These are phyloP conservation scores for Sceliomorpha sp. DNA, from an alignment of 2,888 invertebrate genomes.

Conservation along the genomic window DNA sequence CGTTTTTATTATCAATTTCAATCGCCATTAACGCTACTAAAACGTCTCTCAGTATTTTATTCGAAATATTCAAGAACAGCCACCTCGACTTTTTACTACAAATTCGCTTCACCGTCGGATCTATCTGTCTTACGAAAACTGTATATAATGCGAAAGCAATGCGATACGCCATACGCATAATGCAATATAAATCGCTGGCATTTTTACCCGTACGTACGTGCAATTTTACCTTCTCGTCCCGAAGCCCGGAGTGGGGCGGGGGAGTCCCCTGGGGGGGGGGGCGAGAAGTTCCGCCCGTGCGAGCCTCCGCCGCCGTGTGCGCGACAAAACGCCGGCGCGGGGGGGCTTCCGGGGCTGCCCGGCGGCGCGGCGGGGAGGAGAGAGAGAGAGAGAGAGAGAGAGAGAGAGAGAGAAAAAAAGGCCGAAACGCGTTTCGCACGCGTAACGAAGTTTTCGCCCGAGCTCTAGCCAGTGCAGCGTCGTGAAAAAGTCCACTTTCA, in stretches of 20 bases:
- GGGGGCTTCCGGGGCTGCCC: background rate
- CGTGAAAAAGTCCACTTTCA: background rate
- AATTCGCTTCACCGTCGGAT: background rate
- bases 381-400: too few relatives aligned
- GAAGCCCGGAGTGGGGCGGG: background rate
- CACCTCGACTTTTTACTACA: background rate
- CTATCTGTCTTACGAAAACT: background rate
- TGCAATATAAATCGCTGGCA: conserved; percentile 8
- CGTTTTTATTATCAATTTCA: too few relatives aligned
- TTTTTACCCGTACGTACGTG: conserved; percentile 2
- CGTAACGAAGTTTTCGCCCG: conserved; percentile 3
- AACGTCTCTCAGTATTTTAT: too few relatives aligned
- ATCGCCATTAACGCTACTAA: too few relatives aligned
- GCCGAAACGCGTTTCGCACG: conserved; percentile 2
- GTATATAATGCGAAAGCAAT: conserved; percentile 3
- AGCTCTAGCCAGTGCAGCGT: too few relatives aligned
- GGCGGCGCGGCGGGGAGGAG: background rate
- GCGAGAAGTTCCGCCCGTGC: too few relatives aligned
- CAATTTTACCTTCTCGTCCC: conserved; percentile 4
- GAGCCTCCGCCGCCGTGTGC: background rate
- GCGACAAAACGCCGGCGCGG: conserved; percentile 1
- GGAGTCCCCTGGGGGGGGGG: background rate
- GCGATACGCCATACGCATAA: background rate
- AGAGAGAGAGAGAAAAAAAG: too few relatives aligned
- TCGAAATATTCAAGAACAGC: too few relatives aligned